Evolutionary conservation across 2,797 vertebrate genomes (phyloP), one percentile per base, ranked within the genome.

Genomic region (Zenarchopterus dispar): DNA sequence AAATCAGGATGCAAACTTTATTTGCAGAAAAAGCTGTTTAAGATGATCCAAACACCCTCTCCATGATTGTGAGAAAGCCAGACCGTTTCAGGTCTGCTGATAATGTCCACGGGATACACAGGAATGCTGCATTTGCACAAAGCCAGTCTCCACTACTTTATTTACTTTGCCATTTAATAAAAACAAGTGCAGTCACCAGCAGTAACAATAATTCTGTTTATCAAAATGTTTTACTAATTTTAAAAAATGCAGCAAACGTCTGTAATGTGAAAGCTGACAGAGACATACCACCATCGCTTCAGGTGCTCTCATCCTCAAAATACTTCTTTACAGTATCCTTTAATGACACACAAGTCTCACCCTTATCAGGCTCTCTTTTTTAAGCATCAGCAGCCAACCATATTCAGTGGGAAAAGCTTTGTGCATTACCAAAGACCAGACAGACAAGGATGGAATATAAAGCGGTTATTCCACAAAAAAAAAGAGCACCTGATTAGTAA

Each of bases 51-150:
- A 10, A 36, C 6, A 31, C 11, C 1, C 33, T 36, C 33, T 36
- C 33, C 1, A 11, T 36, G 33, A 11, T 36, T 15, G 1, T 8
- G 46, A 46, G 17, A 3, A 17, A 42, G 8, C 11, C 19, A 18
- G 16, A 13, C 23, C 3, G 44, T 21, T 47, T 36, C 56, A 61
- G 50, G 52, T 48, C 16, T 23, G 46, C 44, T 21, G 45, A 36
- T 36, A 36, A 36, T 10, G 4, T 36, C 5, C 11, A 36, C 33
- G 2, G 28, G 11, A 56, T 19, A 33, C 24, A 1, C 3, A 52
- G 49, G 53, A 62, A 62, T 36, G 50, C 28, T 23, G 16, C 28
- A 24, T 19, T 26, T 39, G 26, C 50, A 42, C 4, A 33, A 45
- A 19, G 62, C n/a, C 36, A 11, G 42, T 22, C n/a, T 56, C 16